Percentiles rank a stretch among this genome's conserved stretches.
Conservation (phyloP, 2,113 vertebrate species). For the Chiloscyllium plagiosum region DNA sequence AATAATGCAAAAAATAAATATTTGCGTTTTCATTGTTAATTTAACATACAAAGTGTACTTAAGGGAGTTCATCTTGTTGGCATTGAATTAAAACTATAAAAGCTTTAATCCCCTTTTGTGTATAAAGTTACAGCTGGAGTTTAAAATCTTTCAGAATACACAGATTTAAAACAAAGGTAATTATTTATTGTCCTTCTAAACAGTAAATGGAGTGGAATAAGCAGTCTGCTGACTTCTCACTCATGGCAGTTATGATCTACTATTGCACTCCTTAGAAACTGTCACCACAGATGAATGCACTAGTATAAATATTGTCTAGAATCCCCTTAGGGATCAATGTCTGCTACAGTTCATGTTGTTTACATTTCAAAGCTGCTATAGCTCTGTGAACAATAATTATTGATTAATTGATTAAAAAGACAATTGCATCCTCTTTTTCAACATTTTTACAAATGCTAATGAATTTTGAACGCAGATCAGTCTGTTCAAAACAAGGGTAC, state of each 20-base stretch:
- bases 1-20: constrained; percentile 64
- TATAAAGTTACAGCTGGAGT: constrained; percentile 24
- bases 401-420: constrained; percentile 36
- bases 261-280: constrained; percentile 78
- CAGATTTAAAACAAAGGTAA: constrained; percentile 22
- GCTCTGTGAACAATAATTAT: constrained; percentile 36
- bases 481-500: constrained; percentile 44
- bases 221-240: constrained; percentile 36
- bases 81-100: constrained; percentile 83
- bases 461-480: constrained; percentile 27
- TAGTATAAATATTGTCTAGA: constrained; percentile 77
- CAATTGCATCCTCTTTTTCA: constrained; percentile 8
- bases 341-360: constrained; percentile 37
- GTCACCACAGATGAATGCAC: constrained; percentile 73
- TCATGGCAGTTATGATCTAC: constrained; percentile 44
- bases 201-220: constrained; percentile 38
- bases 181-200: constrained; percentile 31
- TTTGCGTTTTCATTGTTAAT: constrained; percentile 94
- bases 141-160: not conserved
- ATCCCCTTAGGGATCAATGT: constrained; percentile 62
- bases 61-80: constrained; percentile 87
- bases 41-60: constrained; percentile 83
- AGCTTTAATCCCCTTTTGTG: constrained; percentile 41
- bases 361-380: constrained; percentile 37
- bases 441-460: constrained; percentile 16